phyloP scores from a whole-genome alignment of 2,888 invertebrate species.

The Polydrusus tereticollis region DNA sequence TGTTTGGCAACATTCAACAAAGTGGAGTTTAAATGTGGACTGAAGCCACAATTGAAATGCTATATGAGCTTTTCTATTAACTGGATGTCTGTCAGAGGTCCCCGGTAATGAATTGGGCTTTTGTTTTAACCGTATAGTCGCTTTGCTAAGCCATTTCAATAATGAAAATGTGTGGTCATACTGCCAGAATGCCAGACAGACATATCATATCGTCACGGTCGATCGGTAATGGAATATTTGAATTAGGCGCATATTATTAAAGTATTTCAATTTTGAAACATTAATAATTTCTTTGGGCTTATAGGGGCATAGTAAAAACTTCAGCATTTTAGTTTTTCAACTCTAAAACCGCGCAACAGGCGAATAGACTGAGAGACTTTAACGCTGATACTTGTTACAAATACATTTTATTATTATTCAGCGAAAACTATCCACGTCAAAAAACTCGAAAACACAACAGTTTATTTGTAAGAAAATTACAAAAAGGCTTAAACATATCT shows the following conservation, averaged over 20 bases:
- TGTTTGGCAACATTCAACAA: slow-evolving; percentile 40
- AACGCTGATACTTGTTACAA: no score
- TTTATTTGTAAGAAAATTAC: no score
- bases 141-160: slow-evolving; percentile 32
- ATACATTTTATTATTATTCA: no score
- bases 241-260: background rate
- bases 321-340: no score
- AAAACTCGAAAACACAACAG: no score
- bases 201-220: slow-evolving; percentile 17
- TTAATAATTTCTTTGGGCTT: background rate
- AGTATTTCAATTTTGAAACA: background rate
- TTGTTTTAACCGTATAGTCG: slow-evolving; percentile 25
- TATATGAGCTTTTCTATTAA: slow-evolving; percentile 43
- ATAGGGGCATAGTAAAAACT: background rate
- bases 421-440: no score
- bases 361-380: no score
- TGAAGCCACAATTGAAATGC: slow-evolving; percentile 39
- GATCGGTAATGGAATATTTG: slow-evolving; percentile 28
- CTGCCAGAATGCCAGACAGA: slow-evolving; percentile 18
- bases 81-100: slow-evolving; percentile 34
- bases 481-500: no score
- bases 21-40: slow-evolving; percentile 40
- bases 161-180: slow-evolving; percentile 31
- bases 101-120: slow-evolving; percentile 40
- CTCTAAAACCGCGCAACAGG: no score